These are phyloP conservation scores for Volucella zonaria DNA, from an alignment of 2,888 invertebrate species.

Conservation along the genomic window DNA sequence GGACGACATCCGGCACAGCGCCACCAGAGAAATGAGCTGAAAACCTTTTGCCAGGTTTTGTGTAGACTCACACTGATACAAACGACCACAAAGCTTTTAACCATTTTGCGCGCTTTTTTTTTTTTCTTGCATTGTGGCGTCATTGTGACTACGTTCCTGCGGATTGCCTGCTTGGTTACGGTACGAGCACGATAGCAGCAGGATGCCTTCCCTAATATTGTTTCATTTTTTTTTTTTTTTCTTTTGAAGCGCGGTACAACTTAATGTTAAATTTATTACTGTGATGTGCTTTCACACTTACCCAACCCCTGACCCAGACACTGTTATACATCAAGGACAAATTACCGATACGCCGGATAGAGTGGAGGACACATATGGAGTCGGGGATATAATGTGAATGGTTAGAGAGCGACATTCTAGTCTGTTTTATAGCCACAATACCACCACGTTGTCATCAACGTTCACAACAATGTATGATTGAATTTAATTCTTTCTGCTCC, in stretches of 20 bases:
- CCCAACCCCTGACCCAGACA: conserved; percentile 43
- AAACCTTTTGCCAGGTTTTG: not conserved
- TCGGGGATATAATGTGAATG: not conserved
- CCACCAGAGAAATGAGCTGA: too few species aligned
- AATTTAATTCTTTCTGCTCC: conserved; percentile 37
- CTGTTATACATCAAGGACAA: conserved; percentile 65
- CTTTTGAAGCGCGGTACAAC: conserved; percentile 26
- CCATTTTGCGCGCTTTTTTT: conserved; percentile 27
- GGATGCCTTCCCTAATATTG: not conserved
- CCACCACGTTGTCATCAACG: conserved; percentile 50
- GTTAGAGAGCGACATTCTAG: conserved; percentile 21
- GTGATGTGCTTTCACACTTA: conserved; percentile 53
- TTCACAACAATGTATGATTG: conserved; percentile 56
- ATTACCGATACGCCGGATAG: conserved; percentile 36
- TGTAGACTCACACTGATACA: conserved; percentile 17
- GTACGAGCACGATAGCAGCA: conserved; percentile 15
- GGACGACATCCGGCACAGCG: too few species aligned
- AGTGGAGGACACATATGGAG: conserved; percentile 21
- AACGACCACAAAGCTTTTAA: conserved; percentile 39
- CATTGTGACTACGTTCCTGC: conserved; percentile 30
- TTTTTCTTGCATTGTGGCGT: conserved; percentile 44
- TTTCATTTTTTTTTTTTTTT: not conserved
- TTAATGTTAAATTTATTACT: conserved; percentile 60
- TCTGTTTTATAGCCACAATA: conserved; percentile 33
- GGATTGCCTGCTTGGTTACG: conserved; percentile 36